These are phyloP conservation scores for Onychomys leucogaster DNA, from an alignment of 2,797 vertebrate genomes.

Conservation along the genomic window DNA sequence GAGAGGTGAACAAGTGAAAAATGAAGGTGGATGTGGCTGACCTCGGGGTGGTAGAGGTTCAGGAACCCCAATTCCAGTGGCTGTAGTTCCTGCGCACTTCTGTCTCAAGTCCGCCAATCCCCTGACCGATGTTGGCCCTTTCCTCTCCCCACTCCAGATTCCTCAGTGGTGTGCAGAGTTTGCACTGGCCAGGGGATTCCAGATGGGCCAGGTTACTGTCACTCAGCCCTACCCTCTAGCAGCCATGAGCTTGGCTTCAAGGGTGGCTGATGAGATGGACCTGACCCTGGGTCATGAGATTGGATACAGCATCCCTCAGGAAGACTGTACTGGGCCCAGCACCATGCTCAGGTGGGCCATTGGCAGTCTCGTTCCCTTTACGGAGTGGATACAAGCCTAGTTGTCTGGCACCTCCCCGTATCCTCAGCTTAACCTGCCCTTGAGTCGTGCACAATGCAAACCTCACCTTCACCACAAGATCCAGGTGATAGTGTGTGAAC, in stretches of 20 bases:
- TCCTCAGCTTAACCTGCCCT: not conserved
- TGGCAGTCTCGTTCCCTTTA: not conserved
- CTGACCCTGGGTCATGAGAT: constrained; percentile 96
- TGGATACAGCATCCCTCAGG: constrained; percentile 95
- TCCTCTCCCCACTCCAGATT: constrained; percentile 87
- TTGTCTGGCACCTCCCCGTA: not conserved
- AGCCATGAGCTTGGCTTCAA: constrained; percentile 93
- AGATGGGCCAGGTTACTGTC: constrained; percentile 92
- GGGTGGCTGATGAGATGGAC: constrained; percentile 98
- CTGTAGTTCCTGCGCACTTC: not conserved
- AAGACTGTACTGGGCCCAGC: constrained; percentile 94
- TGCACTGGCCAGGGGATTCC: constrained; percentile 91
- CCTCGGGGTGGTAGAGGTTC: accelerated
- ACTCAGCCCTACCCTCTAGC: constrained; percentile 93
- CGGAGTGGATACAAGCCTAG: not conserved
- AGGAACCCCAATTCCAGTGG: not conserved
- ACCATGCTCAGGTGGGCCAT: constrained; percentile 93
- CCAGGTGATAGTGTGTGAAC: not conserved
- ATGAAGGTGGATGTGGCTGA: not conserved
- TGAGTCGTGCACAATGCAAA: not conserved
- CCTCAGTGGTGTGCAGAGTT: constrained; percentile 98
- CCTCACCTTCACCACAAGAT: not conserved
- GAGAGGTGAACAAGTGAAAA: not conserved
- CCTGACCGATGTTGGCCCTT: not conserved
- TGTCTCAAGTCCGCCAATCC: accelerated